Evolutionary conservation across 2,797 vertebrate genomes (phyloP), one percentile per base, ranked within the genome.

Genomic region (Podarcis siculus): DNA sequence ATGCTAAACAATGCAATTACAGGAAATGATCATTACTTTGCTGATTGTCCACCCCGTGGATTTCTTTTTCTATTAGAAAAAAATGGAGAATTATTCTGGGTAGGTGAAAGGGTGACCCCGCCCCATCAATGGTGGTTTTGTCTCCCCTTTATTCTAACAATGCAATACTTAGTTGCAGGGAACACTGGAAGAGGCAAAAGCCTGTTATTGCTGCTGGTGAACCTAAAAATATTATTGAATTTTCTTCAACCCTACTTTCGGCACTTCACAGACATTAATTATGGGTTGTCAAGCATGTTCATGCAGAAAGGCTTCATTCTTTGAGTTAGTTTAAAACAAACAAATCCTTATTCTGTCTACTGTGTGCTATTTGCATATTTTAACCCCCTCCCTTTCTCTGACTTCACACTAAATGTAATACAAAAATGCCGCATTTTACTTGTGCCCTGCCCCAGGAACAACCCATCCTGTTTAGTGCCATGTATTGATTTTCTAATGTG

Each of bases 251-350:
- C 73, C 58, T 81, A 81, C 69, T 89, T 78, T 76, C 32, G 64
- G 61, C 39, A 81, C 27, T 71, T 85, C 88, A 81, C 71, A 81
- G 79, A 69, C 49, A 85, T 81, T 89, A 85, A 89, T 85, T 89
- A 89, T 81, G 69, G 88, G 83, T 81, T 89, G 78, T 85, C 88
- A 89, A 82, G 67, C 58, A 85, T 64, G 61, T 81, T 89, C 83
- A 85, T 55, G 83, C 32, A 39, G 58, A 89, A 89, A 85, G 27
- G 78, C 35, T 89, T 85, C 69, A 75, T 88, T 83, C 67, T 89
- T 45, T 75, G 58, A 67, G 69, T 32, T 81, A 67, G n/a, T 81
- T 76, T 85, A 81, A 89, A 85, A 85, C 78, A 89, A 89, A 89
- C 83, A 89, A 89, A 89, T 81, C 71, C 42, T 89, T 89, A 83